Evolutionary conservation across 2,797 vertebrate genomes (phyloP).

Genomic region (Linurgus olivaceus): DNA sequence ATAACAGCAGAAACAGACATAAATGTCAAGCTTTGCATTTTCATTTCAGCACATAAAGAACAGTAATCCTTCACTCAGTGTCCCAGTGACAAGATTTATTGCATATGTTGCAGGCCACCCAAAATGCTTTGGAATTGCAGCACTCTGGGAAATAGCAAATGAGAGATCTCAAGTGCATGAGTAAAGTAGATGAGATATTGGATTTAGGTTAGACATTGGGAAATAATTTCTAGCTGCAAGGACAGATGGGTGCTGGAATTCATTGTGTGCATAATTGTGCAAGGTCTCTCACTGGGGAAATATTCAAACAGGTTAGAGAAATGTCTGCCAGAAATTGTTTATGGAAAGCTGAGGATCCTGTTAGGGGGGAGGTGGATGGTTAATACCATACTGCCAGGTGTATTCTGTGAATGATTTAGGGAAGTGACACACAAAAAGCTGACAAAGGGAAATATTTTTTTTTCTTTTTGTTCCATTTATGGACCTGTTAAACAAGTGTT

Average conservation of each 20-base stretch:
- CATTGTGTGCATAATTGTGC: background rate
- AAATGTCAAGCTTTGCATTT: conserved; percentile 55
- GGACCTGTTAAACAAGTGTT: background rate
- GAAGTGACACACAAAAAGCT: background rate
- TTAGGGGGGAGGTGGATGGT: background rate
- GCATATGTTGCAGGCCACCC: background rate
- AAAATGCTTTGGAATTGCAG: background rate
- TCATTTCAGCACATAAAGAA: conserved; percentile 16
- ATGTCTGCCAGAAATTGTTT: background rate
- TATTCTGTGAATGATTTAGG: background rate
- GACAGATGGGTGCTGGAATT: background rate
- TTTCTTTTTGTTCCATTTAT: background rate
- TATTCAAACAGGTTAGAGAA: background rate
- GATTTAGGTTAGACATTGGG: background rate
- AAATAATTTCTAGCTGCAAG: background rate
- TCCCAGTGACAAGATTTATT: conserved; percentile 36
- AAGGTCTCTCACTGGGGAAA: background rate
- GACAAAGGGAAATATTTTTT: background rate
- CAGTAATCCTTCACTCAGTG: conserved; percentile 22
- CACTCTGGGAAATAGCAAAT: background rate
- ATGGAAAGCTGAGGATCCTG: background rate
- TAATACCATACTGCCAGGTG: background rate
- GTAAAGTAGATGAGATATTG: background rate
- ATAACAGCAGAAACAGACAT: conserved; percentile 34
- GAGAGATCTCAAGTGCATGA: background rate